Base-by-base conservation (phyloP, 2,797 vertebrate genomes). In the Leptatherina wallacei region DNA sequence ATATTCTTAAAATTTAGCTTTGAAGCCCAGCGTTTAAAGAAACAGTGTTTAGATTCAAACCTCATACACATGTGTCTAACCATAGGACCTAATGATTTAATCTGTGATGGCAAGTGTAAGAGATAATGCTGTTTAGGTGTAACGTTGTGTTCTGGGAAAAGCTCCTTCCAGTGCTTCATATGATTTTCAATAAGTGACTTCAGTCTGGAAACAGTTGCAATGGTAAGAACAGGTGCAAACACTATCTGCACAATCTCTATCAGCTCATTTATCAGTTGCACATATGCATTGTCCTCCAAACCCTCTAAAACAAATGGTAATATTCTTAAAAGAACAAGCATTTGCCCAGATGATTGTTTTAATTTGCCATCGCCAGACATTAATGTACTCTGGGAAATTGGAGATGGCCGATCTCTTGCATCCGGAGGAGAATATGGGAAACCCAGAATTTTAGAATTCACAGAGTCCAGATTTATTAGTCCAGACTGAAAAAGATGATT, bases 71-170 rank as follows among this genome's bases (percentile, higher is more conserved):
- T 77, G 61, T 71, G 69, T 47, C 62, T 76, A 1, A 81, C 55
- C 65, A 67, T 47, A 57, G 80, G 63, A 55, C 77, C 65, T 24
- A 80, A 6, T 33, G 12, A 67, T 61, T 65, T 11, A 36, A 65
- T 54, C 3, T 65, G 69, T 32, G 44, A 62, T 58, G 60, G 64
- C 0, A 72, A 65, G 69, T 85, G 69, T 40, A 85, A 42, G 63
- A 82, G 4, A 72, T 75, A 80, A 80, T 85, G 79, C 35, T 75
- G 71, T 65, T 77, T 74, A 38, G 71, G 69, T 65, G 51, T 80
- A 33, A 82, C 35, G 61, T 74, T 84, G 42, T 10, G 3, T 4
- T 59, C 62, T 12, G 78, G 60, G 14, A 80, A 87, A 73, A 81
- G 60, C 3, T 66, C 20, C 16, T 69, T 54, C n/a, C 32, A 36